Evolutionary conservation across 2,113 vertebrate species (phyloP).

Genomic region (Pelusios castaneus): DNA sequence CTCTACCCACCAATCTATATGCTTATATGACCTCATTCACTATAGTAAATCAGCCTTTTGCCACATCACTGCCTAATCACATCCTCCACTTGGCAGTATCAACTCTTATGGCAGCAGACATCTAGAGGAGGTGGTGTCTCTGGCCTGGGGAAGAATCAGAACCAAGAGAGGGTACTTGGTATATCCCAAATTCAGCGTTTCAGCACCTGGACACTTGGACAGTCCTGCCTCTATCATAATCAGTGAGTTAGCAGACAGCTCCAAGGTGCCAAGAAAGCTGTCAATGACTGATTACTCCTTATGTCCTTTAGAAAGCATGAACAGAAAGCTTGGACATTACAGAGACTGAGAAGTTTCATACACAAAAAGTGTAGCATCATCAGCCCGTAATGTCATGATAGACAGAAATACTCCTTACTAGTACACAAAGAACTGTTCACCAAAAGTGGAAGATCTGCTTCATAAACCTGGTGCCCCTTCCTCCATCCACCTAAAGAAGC

Average conservation of each 20-base stretch:
- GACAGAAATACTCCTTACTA: background rate
- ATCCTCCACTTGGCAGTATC: background rate
- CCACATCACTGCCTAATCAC: background rate
- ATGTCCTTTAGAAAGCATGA: background rate
- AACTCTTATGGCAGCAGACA: background rate
- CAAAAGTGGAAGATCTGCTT: background rate
- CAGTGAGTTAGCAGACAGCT: background rate
- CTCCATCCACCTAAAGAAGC: background rate
- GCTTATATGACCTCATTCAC: background rate
- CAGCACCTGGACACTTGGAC: background rate
- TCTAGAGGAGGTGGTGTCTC: background rate
- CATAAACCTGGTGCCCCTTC: background rate
- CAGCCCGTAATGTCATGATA: rapidly evolving
- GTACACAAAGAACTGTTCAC: background rate
- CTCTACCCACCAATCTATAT: background rate
- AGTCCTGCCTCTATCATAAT: background rate
- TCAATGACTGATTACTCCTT: rapidly evolving
- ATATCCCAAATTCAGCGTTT: background rate
- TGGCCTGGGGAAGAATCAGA: background rate
- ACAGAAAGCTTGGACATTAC: background rate
- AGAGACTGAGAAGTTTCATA: background rate
- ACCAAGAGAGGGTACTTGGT: background rate
- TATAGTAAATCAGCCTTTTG: background rate
- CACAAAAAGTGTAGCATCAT: background rate
- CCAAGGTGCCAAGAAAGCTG: background rate